Conservation (phyloP, 2,113 vertebrate species). For the Cinclus mexicanus region DNA sequence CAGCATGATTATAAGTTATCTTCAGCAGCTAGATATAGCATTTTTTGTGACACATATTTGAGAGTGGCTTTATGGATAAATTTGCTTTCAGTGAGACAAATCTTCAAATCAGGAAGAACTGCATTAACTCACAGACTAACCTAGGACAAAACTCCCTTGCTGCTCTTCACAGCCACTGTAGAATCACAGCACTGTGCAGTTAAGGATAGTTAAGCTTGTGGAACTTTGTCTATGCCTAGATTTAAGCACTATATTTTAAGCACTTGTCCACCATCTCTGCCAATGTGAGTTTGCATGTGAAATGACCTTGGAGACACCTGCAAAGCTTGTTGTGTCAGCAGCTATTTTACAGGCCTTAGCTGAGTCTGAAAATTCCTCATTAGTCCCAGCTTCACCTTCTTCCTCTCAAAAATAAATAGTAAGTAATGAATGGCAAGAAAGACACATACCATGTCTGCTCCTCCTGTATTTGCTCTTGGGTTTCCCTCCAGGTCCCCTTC, state of each 20-base stretch:
- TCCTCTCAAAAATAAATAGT: neutral
- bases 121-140: neutral
- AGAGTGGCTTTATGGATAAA: neutral
- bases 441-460: neutral
- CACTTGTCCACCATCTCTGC: neutral
- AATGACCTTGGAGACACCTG: neutral
- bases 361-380: neutral
- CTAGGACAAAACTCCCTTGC: neutral
- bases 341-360: neutral
- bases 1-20: neutral
- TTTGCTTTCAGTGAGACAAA: neutral
- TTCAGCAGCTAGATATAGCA: neutral
- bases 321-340: neutral
- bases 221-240: neutral
- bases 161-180: neutral
- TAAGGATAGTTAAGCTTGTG: neutral
- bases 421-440: neutral
- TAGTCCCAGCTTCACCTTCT: neutral
- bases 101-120: neutral
- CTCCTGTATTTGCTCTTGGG: neutral
- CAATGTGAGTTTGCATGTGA: neutral
- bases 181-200: neutral
- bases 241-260: neutral
- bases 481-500: neutral
- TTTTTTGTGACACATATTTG: neutral